These are phyloP conservation scores for Phocoena sinus DNA, from an alignment of 2,113 vertebrate species.

Conservation along the genomic window DNA sequence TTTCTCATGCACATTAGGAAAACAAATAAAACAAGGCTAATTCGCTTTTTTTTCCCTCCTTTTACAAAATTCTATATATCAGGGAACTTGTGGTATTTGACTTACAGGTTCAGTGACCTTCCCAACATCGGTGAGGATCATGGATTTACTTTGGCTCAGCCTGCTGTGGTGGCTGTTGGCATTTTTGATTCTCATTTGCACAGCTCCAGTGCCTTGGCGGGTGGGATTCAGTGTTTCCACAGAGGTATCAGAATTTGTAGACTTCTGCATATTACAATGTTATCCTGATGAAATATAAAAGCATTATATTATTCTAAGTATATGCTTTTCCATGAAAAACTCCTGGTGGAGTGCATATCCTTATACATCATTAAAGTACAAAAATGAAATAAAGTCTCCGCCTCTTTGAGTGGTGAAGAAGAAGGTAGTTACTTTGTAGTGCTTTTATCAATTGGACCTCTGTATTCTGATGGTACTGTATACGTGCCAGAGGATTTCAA, in stretches of 20 bases:
- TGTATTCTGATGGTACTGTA: neutral
- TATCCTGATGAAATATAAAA: slow-evolving; percentile 75
- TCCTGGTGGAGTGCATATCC: neutral
- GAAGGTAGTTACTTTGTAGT: neutral
- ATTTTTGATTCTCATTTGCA: slow-evolving; percentile 87
- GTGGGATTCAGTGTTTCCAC: slow-evolving; percentile 77
- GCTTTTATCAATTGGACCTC: neutral
- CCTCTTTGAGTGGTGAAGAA: neutral
- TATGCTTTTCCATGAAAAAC: neutral
- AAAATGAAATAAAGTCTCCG: neutral
- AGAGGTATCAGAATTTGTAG: slow-evolving; percentile 70
- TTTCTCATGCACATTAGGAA: slow-evolving; percentile 29
- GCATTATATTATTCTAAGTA: slow-evolving; percentile 40
- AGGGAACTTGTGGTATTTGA: slow-evolving; percentile 48
- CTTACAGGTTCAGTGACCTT: slow-evolving; percentile 83
- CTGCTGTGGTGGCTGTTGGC: slow-evolving; percentile 81
- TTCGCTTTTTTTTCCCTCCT: neutral
- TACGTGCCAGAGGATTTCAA: neutral
- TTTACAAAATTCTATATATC: neutral
- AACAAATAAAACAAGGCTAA: slow-evolving; percentile 42
- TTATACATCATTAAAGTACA: neutral
- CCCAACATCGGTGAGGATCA: slow-evolving; percentile 82
- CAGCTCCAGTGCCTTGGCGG: slow-evolving; percentile 71
- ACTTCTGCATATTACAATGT: slow-evolving; percentile 76
- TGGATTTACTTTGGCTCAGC: slow-evolving; percentile 86